Conservation (phyloP, 1,140 invertebrate species). For the Phthorimaea operculella region DNA sequence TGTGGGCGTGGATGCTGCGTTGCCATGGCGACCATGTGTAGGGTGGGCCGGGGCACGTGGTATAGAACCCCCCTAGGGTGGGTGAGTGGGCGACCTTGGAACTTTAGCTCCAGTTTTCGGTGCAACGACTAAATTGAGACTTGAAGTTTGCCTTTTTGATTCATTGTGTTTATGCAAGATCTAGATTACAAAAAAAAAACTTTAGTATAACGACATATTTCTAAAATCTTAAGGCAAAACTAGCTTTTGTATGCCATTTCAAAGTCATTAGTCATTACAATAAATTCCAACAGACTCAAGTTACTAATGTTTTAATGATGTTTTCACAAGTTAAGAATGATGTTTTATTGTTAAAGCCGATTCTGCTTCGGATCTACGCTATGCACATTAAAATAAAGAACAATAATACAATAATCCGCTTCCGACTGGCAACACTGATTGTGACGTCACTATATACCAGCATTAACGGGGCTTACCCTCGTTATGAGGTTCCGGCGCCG, state of each 20-base stretch:
- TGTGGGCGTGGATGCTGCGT: slow-evolving; percentile 64
- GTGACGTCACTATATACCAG: background rate
- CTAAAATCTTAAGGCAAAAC: too few species aligned
- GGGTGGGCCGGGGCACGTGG: slow-evolving; percentile 50
- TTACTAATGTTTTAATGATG: too few species aligned
- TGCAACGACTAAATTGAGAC: background rate
- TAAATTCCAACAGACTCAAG: too few species aligned
- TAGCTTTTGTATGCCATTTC: too few species aligned
- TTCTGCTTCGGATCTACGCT: too few species aligned
- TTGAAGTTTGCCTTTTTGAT: background rate
- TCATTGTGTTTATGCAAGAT: too few species aligned
- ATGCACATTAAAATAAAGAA: background rate
- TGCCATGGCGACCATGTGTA: slow-evolving; percentile 58
- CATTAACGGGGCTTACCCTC: background rate
- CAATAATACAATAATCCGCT: background rate
- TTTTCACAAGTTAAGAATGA: too few species aligned
- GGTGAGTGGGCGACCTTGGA: slow-evolving; percentile 53
- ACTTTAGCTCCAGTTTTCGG: slow-evolving; percentile 51
- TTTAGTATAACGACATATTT: too few species aligned
- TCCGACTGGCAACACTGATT: background rate
- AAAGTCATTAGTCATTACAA: too few species aligned
- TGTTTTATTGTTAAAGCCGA: too few species aligned
- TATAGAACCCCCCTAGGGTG: slow-evolving; percentile 15
- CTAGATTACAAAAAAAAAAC: too few species aligned
- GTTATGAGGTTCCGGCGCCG: background rate